These are phyloP conservation scores for Gonatopus flavifemur DNA, from an alignment of 1,140 invertebrate species.

Conservation along the genomic window DNA sequence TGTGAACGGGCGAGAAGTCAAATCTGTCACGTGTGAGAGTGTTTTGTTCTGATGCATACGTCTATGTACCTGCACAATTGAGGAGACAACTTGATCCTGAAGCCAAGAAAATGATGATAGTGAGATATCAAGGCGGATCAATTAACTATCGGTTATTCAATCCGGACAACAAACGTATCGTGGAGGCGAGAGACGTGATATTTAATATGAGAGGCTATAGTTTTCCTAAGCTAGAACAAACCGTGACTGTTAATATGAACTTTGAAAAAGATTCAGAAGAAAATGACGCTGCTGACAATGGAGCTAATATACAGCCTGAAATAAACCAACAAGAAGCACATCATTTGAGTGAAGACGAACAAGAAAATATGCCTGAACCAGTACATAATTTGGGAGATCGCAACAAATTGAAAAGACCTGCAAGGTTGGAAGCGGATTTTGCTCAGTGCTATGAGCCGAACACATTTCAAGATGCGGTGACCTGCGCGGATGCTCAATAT, in stretches of 20 bases:
- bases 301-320: background rate
- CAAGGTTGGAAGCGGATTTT: background rate
- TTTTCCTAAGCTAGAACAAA: too few relatives aligned
- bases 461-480: constrained; percentile 9
- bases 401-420: background rate
- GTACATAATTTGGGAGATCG: background rate
- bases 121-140: constrained; percentile 19
- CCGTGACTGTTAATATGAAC: background rate
- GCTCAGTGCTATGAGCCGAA: constrained; percentile 4
- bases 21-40: constrained; percentile 11
- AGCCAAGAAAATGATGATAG: constrained; percentile 11
- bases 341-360: background rate
- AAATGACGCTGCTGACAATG: background rate
- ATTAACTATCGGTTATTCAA: constrained; percentile 22
- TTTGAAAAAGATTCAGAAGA: background rate
- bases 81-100: constrained; percentile 33
- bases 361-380: background rate
- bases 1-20: constrained; percentile 26
- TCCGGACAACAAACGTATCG: constrained; percentile 8
- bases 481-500: background rate
- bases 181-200: constrained; percentile 14
- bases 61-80: constrained; percentile 28
- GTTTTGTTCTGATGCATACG: constrained; percentile 25
- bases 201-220: too few relatives aligned
- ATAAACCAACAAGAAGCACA: background rate